Conservation (phyloP, 2,888 invertebrate genomes). For the Oegoconia quadripuncta region DNA sequence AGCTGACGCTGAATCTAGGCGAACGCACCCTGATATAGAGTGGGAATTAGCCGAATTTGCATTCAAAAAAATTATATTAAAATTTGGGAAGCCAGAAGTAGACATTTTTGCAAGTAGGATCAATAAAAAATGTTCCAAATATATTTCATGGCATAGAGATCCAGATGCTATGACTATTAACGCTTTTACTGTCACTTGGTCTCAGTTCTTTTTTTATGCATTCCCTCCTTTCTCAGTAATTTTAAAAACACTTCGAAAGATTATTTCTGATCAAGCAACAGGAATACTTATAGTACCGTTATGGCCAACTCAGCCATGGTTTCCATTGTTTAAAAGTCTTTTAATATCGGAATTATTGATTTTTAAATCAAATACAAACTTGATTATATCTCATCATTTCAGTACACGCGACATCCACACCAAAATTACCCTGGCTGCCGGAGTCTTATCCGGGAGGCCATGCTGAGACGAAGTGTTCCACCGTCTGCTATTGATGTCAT, state of each 20-base stretch:
- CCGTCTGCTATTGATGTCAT: not conserved
- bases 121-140: conserved; percentile 23
- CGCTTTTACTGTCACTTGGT: too few species aligned
- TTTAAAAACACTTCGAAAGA: conserved; percentile 14
- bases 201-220: too few species aligned
- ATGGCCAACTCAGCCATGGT: conserved; percentile 20
- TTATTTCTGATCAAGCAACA: conserved; percentile 6
- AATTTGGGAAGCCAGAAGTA: conserved; percentile 14
- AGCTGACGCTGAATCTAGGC: conserved; percentile 22
- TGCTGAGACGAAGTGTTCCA: not conserved
- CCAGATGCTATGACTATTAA: too few species aligned
- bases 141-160: too few species aligned
- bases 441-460: not conserved
- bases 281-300: conserved; percentile 16
- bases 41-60: conserved; percentile 10
- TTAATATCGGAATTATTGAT: not conserved
- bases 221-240: conserved; percentile 19
- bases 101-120: conserved; percentile 19
- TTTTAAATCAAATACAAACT: not conserved
- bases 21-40: conserved; percentile 12
- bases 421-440: conserved; percentile 1
- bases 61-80: conserved; percentile 5
- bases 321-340: conserved; percentile 8
- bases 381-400: not conserved
- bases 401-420: not conserved